Base-by-base conservation (phyloP, 92 coral and sea anemone genomes). In the Umimayanthus kanabou region DNA sequence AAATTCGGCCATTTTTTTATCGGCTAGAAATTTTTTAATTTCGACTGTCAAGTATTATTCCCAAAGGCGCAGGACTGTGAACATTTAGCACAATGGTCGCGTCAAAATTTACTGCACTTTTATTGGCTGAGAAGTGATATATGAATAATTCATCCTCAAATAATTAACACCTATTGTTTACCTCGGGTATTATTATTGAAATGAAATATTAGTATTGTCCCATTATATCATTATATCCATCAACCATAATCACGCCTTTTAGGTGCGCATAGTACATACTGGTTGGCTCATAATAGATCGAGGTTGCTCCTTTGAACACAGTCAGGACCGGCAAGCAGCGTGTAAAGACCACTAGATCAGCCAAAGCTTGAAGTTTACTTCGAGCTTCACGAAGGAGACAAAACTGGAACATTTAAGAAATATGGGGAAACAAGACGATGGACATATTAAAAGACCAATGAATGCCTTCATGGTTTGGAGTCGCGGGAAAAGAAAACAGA, bases 161-260 rank as follows among this genome's bases (percentile, higher is more conserved):
- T 97, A 95, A 97, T 97, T 97, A 97, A 97, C 99, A 94, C 96
- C 98, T 92, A 97, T 97, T 97, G 99, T 97, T 97, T 97, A 97
- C 99, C 87, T 87, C 93, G 73, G 84, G 96, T 92, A 93, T 97
- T 97, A 93, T 97, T 95, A 97, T 95, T 96, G 98, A 97, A 97
- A 97, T 97, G 99, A 93, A 93, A 97, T 97, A 97, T 97, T 97
- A 93, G 99, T 98, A 97, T 97, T 97, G 99, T 96, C 98, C 98
- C 94, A 97, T 97, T 97, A 97, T 97, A 95, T 93, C 97, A 92
- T 96, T 94, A 95, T 93, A 95, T 82, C 97, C 96, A 93, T 95
- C 98, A 95, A 91, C 93, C 93, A 92, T 97, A 97, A 97, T 97
- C 98, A 97, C 98, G 98, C 96, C 95, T 94, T 89, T 53, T 75